These are phyloP conservation scores for Oncorhynchus nerka DNA, from an alignment of 2,113 vertebrate species.

Conservation along the genomic window DNA sequence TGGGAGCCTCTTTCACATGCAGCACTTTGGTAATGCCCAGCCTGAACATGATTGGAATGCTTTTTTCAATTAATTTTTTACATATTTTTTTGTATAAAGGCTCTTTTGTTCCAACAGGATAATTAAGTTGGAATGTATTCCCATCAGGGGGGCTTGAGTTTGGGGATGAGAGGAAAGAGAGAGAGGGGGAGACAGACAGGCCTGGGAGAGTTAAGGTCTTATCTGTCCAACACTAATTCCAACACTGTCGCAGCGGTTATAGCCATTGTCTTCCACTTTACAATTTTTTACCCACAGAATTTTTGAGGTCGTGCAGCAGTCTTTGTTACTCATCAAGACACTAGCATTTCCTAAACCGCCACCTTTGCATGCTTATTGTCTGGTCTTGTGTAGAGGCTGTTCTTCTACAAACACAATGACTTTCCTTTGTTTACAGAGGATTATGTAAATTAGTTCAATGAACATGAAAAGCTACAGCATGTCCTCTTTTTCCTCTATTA, in stretches of 20 bases:
- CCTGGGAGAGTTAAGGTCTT: slow-evolving; percentile 10
- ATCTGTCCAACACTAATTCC: neutral
- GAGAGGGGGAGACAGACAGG: slow-evolving; percentile 8
- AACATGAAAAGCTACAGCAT: slow-evolving; percentile 43
- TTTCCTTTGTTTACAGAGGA: slow-evolving; percentile 38
- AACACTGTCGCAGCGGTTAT: neutral
- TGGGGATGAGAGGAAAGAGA: slow-evolving; percentile 26
- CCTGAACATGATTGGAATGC: slow-evolving; percentile 67
- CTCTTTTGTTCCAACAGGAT: slow-evolving; percentile 67
- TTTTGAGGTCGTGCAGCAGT: neutral
- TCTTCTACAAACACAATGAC: slow-evolving; percentile 29
- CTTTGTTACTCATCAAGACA: slow-evolving; percentile 48
- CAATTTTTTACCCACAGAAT: too few species aligned
- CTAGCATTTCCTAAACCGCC: slow-evolving; percentile 18
- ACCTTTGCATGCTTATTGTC: slow-evolving; percentile 41
- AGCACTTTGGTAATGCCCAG: slow-evolving; percentile 52
- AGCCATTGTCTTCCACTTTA: neutral
- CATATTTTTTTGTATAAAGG: slow-evolving; percentile 38
- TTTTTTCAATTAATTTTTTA: slow-evolving; percentile 34
- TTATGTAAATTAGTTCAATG: slow-evolving; percentile 47
- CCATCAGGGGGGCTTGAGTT: slow-evolving; percentile 48
- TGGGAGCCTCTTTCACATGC: slow-evolving; percentile 52
- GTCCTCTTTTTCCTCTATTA: slow-evolving; percentile 35
- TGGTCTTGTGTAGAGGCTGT: slow-evolving; percentile 35
- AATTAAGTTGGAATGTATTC: slow-evolving; percentile 73